Conservation (phyloP, 2,888 invertebrate genomes). For the Byasa hedistus region DNA sequence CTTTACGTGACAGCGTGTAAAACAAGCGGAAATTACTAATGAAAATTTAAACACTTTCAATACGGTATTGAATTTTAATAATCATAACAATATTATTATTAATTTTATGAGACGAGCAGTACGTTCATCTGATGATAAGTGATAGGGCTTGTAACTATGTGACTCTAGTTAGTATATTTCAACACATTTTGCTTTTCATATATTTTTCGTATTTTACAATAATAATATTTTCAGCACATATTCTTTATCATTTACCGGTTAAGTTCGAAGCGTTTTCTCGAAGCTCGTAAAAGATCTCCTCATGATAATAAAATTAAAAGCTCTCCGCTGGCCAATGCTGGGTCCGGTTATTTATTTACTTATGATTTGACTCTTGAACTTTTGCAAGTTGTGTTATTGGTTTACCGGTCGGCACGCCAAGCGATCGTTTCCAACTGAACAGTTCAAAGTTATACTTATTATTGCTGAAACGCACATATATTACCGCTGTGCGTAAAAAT, state of each 20-base stretch:
- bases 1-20: too few species aligned
- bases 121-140: too few species aligned
- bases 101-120: too few species aligned
- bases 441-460: slow-evolving; percentile 21
- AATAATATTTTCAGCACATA: too few species aligned
- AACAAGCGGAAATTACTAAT: too few species aligned
- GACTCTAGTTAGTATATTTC: too few species aligned
- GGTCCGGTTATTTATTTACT: slow-evolving; percentile 37
- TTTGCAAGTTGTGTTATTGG: slow-evolving; percentile 27
- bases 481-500: slow-evolving; percentile 13
- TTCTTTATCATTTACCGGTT: neutral
- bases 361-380: slow-evolving; percentile 41
- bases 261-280: slow-evolving; percentile 24
- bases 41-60: too few species aligned
- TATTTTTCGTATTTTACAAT: too few species aligned
- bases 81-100: too few species aligned
- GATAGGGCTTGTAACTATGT: too few species aligned
- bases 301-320: slow-evolving; percentile 47
- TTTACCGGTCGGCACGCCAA: slow-evolving; percentile 7
- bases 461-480: slow-evolving; percentile 7
- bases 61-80: too few species aligned
- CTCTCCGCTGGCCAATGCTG: slow-evolving; percentile 43
- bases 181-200: too few species aligned
- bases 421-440: slow-evolving; percentile 4
- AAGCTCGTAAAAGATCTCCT: slow-evolving; percentile 43